Evolutionary conservation across 2,113 vertebrate species (phyloP).

Genomic region (Catharus fuscescens): DNA sequence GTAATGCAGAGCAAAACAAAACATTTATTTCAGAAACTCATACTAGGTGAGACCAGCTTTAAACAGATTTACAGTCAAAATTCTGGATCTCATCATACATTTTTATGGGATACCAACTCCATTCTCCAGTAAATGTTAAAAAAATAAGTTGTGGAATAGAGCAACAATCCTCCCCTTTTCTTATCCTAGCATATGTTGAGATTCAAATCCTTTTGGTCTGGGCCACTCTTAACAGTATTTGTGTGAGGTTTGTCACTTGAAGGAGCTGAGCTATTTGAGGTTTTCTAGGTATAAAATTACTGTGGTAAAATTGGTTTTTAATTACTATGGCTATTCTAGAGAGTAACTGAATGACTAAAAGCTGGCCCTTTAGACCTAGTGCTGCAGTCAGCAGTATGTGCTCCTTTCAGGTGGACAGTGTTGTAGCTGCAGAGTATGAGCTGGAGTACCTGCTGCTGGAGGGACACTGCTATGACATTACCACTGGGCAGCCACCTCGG

Average conservation of each 20-base stretch:
- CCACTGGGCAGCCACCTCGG: conserved; percentile 93
- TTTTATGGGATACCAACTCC: background rate
- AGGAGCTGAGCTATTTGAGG: background rate
- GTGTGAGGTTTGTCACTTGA: background rate
- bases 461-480: conserved; percentile 97
- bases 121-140: background rate
- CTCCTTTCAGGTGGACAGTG: conserved; percentile 85
- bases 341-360: background rate
- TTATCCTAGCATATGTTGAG: background rate
- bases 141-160: background rate
- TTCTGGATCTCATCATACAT: background rate
- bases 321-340: background rate
- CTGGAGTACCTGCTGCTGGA: conserved; percentile 93
- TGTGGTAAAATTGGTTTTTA: background rate
- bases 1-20: background rate
- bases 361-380: background rate
- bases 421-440: conserved; percentile 93
- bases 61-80: background rate
- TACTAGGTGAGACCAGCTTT: background rate
- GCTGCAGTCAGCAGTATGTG: background rate
- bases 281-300: background rate
- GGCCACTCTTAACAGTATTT: background rate
- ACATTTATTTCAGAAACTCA: background rate
- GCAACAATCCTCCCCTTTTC: background rate
- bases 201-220: background rate